phyloP scores from a whole-genome alignment of 2,113 vertebrate species.

The Ivindomyrus marchei region DNA sequence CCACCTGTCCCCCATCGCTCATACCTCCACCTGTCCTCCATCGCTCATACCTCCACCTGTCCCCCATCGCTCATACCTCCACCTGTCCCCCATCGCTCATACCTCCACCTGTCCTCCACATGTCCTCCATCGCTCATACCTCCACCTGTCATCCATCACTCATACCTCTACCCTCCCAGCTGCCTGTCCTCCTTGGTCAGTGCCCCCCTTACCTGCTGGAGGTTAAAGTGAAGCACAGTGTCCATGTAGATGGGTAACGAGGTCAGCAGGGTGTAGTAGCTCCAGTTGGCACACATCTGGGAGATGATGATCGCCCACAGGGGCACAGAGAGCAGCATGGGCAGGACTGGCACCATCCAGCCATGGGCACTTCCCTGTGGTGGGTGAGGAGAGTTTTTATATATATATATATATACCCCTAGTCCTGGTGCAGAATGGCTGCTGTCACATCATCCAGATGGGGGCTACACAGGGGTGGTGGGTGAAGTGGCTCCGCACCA shows the following conservation, averaged over 20 bases:
- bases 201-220: slow-evolving; percentile 54
- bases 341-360: slow-evolving; percentile 55
- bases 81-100: not conserved
- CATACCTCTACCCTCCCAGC: not conserved
- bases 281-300: slow-evolving; percentile 65
- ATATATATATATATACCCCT: too few species aligned
- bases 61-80: not conserved
- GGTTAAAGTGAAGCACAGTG: slow-evolving; percentile 60
- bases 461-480: too few species aligned
- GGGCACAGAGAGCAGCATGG: slow-evolving; percentile 61
- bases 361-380: slow-evolving; percentile 56
- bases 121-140: too few species aligned
- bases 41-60: not conserved
- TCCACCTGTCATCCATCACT: too few species aligned
- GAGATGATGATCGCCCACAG: slow-evolving; percentile 66
- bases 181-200: not conserved
- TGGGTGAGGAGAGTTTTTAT: not conserved
- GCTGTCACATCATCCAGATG: too few species aligned
- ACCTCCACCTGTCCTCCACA: too few species aligned
- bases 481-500: not conserved
- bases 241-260: slow-evolving; percentile 72
- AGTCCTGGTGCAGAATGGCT: too few species aligned
- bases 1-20: not conserved
- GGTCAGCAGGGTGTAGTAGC: slow-evolving; percentile 57
- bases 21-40: not conserved